phyloP scores from a whole-genome alignment of 1,140 invertebrate genomes.

The Anastrepha obliqua region DNA sequence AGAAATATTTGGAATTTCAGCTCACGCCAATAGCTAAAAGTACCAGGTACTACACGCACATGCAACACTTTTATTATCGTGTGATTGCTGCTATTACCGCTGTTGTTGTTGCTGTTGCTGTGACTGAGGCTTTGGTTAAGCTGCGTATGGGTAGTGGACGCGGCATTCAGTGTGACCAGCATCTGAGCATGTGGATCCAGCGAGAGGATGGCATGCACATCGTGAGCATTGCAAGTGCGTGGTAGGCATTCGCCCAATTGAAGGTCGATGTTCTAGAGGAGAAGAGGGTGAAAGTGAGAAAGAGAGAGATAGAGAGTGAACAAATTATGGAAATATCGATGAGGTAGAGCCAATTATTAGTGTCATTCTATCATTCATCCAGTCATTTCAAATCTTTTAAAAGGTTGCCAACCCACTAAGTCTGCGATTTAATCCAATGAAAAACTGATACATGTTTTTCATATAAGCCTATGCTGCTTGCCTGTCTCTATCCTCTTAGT shows the following conservation, averaged over 20 bases:
- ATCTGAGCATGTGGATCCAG: slow-evolving; percentile 75
- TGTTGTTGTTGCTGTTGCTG: slow-evolving; percentile 61
- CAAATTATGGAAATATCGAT: too few species aligned
- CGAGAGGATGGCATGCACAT: slow-evolving; percentile 78
- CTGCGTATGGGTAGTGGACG: slow-evolving; percentile 53
- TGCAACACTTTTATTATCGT: slow-evolving; percentile 76
- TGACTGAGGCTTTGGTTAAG: slow-evolving; percentile 59
- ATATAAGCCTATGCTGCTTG: too few species aligned
- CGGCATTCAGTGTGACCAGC: slow-evolving; percentile 65
- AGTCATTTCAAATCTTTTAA: too few species aligned
- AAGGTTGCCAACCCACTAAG: too few species aligned
- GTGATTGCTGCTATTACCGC: slow-evolving; percentile 58
- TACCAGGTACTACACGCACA: slow-evolving; percentile 82
- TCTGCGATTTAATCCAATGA: too few species aligned
- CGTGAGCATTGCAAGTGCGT: slow-evolving; percentile 78
- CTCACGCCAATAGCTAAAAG: slow-evolving; percentile 81
- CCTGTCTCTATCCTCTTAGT: too few species aligned
- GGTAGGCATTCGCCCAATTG: slow-evolving; percentile 83
- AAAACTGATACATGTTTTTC: too few species aligned
- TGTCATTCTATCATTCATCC: too few species aligned
- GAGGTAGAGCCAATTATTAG: too few species aligned
- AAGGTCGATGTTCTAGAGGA: slow-evolving; percentile 11
- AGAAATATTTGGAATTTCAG: slow-evolving; percentile 82
- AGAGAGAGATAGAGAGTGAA: too few species aligned
- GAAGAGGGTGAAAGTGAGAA: neutral